Conservation (phyloP, 2,888 invertebrate species). For the Agrotis exclamationis region DNA sequence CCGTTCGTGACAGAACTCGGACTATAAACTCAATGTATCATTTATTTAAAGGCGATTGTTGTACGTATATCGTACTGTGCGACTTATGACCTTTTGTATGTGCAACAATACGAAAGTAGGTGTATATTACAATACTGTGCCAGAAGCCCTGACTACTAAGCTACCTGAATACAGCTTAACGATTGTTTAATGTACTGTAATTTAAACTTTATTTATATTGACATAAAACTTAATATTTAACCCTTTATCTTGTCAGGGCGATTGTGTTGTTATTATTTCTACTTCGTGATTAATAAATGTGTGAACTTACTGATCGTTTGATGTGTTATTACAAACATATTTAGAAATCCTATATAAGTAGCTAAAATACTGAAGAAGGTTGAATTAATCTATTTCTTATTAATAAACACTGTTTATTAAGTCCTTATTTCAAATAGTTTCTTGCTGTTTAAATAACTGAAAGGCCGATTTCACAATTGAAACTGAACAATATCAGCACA, state of each 20-base stretch:
- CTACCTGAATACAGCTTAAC: constrained; percentile 15
- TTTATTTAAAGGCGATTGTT: not conserved
- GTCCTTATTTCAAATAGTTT: constrained; percentile 3
- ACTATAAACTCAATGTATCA: constrained; percentile 22
- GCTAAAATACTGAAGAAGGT: not conserved
- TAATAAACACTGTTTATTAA: not conserved
- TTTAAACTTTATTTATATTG: constrained; percentile 18
- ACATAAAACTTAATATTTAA: not conserved
- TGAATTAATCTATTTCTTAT: not conserved
- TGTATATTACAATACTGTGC: constrained; percentile 46
- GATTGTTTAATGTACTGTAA: not conserved
- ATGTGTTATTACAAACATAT: not conserved
- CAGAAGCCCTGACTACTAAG: constrained; percentile 29
- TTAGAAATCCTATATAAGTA: not conserved
- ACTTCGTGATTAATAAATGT: not conserved
- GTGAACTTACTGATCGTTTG: not conserved
- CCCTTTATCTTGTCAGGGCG: not conserved
- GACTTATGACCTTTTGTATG: constrained; percentile 46
- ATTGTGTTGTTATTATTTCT: not conserved
- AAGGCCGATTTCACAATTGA: not conserved
- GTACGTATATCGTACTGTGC: constrained; percentile 36
- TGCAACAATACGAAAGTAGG: constrained; percentile 36
- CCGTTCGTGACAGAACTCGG: not conserved
- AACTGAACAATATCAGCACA: not conserved
- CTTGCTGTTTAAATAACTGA: not conserved